Evolutionary conservation across 1,140 invertebrate genomes (phyloP).

Genomic region (Mycetomoellerius zeteki): DNA sequence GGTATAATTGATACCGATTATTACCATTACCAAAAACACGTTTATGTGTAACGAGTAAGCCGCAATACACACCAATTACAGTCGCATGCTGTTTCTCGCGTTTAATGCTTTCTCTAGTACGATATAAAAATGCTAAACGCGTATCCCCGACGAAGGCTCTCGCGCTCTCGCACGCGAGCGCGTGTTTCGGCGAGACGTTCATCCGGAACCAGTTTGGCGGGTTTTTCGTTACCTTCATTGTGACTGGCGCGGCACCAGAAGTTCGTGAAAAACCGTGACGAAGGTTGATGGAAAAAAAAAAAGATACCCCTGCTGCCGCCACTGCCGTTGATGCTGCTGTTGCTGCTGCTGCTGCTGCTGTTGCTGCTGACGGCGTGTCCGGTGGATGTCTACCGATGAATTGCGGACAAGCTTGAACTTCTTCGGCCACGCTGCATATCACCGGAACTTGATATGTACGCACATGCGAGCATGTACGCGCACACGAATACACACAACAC

Average conservation of each 20-base stretch:
- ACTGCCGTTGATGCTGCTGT: background rate
- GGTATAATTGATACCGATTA: slow-evolving; percentile 6
- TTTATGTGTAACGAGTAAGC: background rate
- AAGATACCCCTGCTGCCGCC: background rate
- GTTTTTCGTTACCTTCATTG: slow-evolving; percentile 63
- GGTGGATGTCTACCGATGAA: slow-evolving; percentile 59
- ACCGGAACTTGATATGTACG: slow-evolving; percentile 39
- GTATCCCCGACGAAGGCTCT: slow-evolving; percentile 20
- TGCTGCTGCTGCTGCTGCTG: background rate
- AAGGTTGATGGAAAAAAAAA: slow-evolving; percentile 53
- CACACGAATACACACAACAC: background rate
- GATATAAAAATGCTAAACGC: slow-evolving; percentile 61
- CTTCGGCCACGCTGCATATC: slow-evolving; percentile 47
- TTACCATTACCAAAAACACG: slow-evolving; percentile 1
- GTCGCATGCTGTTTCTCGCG: background rate
- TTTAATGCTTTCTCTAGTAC: slow-evolving; percentile 20
- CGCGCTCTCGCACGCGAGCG: slow-evolving; percentile 39
- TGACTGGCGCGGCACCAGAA: slow-evolving; percentile 59
- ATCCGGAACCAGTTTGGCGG: slow-evolving; percentile 60
- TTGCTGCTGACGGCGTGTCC: slow-evolving; percentile 28
- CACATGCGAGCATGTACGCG: slow-evolving; percentile 4
- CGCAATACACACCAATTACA: slow-evolving; percentile 44
- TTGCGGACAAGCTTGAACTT: slow-evolving; percentile 51
- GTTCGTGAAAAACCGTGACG: slow-evolving; percentile 63
- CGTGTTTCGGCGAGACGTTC: slow-evolving; percentile 60